phyloP scores from a whole-genome alignment of 1,140 invertebrate species.

The Hypothenemus hampei region DNA sequence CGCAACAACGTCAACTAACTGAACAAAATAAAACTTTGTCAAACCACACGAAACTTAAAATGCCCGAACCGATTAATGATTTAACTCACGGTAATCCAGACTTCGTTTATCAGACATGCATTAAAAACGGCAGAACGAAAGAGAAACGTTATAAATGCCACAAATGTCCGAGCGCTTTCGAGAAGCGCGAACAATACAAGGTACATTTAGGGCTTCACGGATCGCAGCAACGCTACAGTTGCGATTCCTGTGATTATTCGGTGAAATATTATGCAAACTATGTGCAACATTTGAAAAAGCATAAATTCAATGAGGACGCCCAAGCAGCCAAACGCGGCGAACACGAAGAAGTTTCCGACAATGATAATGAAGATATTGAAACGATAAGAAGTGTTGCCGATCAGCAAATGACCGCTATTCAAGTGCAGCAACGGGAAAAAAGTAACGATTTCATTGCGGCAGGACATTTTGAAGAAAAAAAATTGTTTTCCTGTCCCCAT shows the following conservation, averaged over 20 bases:
- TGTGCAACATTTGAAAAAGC: conserved; percentile 72
- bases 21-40: conserved; percentile 3
- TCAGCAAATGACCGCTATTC: conserved; percentile 48
- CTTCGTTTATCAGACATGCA: conserved; percentile 69
- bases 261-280: conserved; percentile 82
- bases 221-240: conserved; percentile 76
- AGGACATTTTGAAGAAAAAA: conserved; percentile 47
- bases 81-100: conserved; percentile 66
- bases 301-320: conserved; percentile 65
- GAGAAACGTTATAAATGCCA: conserved; percentile 77
- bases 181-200: conserved; percentile 79
- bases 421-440: conserved; percentile 41
- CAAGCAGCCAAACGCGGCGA: conserved; percentile 53
- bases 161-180: conserved; percentile 84
- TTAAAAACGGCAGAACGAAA: conserved; percentile 68
- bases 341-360: conserved; percentile 41
- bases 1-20: conserved; percentile 42
- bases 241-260: conserved; percentile 82
- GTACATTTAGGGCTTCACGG: conserved; percentile 79
- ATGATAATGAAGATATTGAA: conserved; percentile 41
- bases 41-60: conserved; percentile 12
- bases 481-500: conserved; percentile 57
- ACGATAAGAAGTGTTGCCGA: conserved; percentile 49
- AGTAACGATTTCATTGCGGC: too few species aligned
- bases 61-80: conserved; percentile 56